Evolutionary conservation across 2,113 vertebrate genomes (phyloP).

Genomic region (Eretmochelys imbricata): DNA sequence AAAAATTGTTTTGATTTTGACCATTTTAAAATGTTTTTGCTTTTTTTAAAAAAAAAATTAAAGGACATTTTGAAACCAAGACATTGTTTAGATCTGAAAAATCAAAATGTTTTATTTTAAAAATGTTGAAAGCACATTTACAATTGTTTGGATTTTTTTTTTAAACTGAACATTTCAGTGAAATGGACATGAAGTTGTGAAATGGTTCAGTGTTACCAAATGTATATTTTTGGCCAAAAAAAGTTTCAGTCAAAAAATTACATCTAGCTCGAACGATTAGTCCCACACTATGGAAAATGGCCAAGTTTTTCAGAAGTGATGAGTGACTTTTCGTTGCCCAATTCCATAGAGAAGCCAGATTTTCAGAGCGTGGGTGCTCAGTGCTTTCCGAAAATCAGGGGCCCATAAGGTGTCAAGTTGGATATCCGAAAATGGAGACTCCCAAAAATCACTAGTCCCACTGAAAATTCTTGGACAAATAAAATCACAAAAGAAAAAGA

Average conservation of each 20-base stretch:
- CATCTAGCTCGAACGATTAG: background rate
- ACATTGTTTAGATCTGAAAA: no score
- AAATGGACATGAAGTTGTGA: background rate
- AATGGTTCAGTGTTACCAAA: background rate
- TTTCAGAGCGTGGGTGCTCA: background rate
- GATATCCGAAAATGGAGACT: background rate
- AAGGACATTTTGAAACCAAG: no score
- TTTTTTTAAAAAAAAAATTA: no score
- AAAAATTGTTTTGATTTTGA: no score
- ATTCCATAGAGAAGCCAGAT: background rate
- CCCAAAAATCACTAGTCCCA: background rate
- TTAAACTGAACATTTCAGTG: no score
- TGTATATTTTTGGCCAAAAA: background rate
- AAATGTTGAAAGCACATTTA: no score
- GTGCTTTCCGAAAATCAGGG: background rate
- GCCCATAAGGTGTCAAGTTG: background rate
- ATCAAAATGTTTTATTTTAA: no score
- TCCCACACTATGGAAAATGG: background rate
- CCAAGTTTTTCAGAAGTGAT: background rate
- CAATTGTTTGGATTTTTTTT: no score
- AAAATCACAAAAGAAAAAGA: background rate
- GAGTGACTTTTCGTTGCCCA: background rate
- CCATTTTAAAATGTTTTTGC: no score
- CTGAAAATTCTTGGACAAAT: fast-evolving
- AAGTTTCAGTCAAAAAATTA: background rate